Evolutionary conservation across 1,140 invertebrate genomes (phyloP).

Genomic region (Laupala kohalensis): DNA sequence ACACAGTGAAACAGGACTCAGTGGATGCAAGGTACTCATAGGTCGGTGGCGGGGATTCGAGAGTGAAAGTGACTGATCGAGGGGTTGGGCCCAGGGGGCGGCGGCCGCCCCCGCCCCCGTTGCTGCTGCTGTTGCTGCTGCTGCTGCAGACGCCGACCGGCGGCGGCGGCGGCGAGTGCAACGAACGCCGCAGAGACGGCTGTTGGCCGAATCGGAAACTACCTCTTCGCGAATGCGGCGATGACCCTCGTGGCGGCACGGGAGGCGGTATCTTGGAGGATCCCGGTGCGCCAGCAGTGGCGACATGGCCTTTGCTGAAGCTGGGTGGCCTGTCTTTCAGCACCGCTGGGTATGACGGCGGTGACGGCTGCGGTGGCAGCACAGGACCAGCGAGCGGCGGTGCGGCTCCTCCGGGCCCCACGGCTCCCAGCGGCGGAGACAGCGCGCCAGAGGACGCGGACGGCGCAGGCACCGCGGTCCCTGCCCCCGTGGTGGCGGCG

Average conservation of each 20-base stretch:
- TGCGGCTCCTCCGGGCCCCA: no score
- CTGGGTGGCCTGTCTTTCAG: conserved; percentile 43
- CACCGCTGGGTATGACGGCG: conserved; percentile 46
- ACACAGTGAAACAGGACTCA: neutral
- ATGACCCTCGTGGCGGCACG: conserved; percentile 62
- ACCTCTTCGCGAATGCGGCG: neutral
- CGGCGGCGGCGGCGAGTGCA: conserved; percentile 17
- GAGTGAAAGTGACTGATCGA: neutral
- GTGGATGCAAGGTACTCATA: neutral
- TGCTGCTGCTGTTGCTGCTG: neutral
- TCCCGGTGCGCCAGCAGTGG: conserved; percentile 23
- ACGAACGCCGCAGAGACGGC: conserved; percentile 16
- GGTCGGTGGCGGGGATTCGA: neutral
- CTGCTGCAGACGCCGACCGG: conserved; percentile 21
- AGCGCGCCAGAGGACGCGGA: no score
- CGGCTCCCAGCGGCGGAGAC: no score
- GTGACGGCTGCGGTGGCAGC: conserved; percentile 25
- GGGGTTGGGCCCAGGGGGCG: no score
- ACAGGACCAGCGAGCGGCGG: conserved; percentile 16
- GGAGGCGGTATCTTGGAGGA: conserved; percentile 55
- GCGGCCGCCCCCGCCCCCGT: neutral
- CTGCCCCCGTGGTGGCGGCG: no score
- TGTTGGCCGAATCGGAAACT: neutral
- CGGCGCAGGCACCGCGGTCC: no score
- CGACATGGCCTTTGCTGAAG: conserved; percentile 16